These are phyloP conservation scores for Xiphophorus maculatus DNA, from an alignment of 2,113 vertebrate species.

Conservation along the genomic window DNA sequence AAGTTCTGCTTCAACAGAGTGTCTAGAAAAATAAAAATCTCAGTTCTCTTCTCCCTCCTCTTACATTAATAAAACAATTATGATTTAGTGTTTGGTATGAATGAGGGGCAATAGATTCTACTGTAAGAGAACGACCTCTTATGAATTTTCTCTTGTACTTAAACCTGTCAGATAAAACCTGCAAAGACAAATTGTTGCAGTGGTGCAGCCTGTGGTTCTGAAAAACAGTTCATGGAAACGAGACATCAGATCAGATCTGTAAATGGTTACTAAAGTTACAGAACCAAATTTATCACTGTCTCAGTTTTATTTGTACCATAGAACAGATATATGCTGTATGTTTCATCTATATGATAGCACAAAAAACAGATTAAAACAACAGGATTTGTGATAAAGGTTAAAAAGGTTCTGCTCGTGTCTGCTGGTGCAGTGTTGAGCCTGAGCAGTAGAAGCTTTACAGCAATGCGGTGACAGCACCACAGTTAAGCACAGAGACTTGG, in stretches of 20 bases:
- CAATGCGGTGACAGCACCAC: constrained; percentile 68
- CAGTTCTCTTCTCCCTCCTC: neutral
- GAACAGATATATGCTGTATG: neutral
- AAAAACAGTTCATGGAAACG: constrained; percentile 8
- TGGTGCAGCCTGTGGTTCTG: constrained; percentile 42
- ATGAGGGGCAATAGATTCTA: neutral
- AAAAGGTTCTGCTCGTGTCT: constrained; percentile 17
- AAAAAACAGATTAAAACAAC: neutral
- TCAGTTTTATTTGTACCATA: neutral
- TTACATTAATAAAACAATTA: too few relatives aligned
- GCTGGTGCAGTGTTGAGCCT: constrained; percentile 22
- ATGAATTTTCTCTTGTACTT: neutral
- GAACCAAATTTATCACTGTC: neutral
- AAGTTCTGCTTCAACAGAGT: neutral
- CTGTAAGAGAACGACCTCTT: neutral
- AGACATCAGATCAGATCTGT: constrained; percentile 7
- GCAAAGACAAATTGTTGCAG: neutral
- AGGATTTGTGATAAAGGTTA: constrained; percentile 12
- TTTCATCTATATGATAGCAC: neutral
- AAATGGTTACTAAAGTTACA: constrained; percentile 32
- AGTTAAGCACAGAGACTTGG: constrained; percentile 63
- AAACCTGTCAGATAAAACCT: constrained; percentile 3
- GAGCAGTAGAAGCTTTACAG: constrained; percentile 57
- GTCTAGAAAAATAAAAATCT: neutral
- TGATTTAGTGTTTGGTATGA: neutral